Evolutionary conservation across 92 coral and sea anemone genomes (phyloP).

Genomic region (Heliopora coerulea): DNA sequence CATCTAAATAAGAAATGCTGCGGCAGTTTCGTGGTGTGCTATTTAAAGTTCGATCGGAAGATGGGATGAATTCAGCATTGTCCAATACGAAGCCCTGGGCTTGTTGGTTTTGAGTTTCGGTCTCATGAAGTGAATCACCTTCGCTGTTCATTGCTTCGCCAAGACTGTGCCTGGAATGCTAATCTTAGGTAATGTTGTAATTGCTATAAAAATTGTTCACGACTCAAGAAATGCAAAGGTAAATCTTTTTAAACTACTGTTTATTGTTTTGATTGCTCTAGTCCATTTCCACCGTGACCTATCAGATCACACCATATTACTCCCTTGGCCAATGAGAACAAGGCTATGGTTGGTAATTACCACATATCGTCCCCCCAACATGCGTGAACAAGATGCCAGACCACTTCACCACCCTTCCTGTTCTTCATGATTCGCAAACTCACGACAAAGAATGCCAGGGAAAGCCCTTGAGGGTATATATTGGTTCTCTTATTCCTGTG

Average conservation of each 20-base stretch:
- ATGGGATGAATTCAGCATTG: neutral
- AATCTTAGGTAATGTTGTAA: too few relatives aligned
- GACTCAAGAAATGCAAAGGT: neutral
- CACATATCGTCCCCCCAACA: neutral
- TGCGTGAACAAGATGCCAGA: neutral
- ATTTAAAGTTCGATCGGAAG: neutral
- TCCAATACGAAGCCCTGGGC: neutral
- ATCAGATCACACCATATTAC: neutral
- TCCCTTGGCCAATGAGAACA: constrained; percentile 9
- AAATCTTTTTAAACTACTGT: constrained; percentile 9
- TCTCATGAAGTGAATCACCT: neutral
- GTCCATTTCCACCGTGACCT: neutral
- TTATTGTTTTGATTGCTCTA: constrained; percentile 3
- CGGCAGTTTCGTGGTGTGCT: constrained; percentile 17
- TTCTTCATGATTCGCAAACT: too few relatives aligned
- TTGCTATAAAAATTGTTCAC: constrained; percentile 9
- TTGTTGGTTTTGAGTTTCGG: neutral
- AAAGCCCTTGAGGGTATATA: too few relatives aligned
- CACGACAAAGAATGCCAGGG: too few relatives aligned
- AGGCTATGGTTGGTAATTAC: constrained; percentile 12
- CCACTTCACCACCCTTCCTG: neutral
- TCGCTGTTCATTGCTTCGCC: neutral
- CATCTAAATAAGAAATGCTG: constrained; percentile 20
- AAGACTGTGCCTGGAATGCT: too few relatives aligned
- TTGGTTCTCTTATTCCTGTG: too few relatives aligned